A percentile compares a stretch with the other conserved stretches of the same genome.
phyloP scores from a whole-genome alignment of 2,797 vertebrate species.

The Lithobates sylvaticus region DNA sequence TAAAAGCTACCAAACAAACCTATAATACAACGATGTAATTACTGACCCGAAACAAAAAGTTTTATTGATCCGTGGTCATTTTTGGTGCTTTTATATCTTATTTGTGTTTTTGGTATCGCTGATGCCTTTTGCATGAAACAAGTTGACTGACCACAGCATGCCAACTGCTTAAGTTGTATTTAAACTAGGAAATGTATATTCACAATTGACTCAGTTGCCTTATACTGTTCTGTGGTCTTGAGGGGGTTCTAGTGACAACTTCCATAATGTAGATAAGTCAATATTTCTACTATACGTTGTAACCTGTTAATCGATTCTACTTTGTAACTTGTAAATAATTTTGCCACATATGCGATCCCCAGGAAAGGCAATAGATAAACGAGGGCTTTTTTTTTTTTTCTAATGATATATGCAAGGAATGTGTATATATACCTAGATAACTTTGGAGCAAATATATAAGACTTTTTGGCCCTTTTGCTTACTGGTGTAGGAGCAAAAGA shows the following conservation, averaged over 20 bases:
- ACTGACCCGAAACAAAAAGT: no score
- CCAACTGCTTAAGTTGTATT: background rate
- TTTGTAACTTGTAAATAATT: background rate
- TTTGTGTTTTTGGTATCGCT: background rate
- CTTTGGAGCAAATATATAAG: no score
- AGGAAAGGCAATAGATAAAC: no score
- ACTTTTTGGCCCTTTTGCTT: no score
- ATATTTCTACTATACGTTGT: background rate
- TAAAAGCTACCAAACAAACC: no score
- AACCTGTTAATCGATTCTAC: background rate
- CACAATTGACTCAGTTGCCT: slow-evolving; percentile 13
- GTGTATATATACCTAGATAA: background rate
- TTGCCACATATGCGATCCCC: no score
- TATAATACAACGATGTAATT: no score
- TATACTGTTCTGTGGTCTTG: background rate
- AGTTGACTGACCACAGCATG: background rate
- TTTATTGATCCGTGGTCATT: background rate
- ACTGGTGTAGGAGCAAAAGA: no score
- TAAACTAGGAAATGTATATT: slow-evolving; percentile 8
- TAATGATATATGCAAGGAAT: background rate
- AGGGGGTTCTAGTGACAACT: no score
- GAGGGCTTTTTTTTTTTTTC: slow-evolving; percentile 2
- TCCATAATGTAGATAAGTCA: background rate
- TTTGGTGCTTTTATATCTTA: background rate
- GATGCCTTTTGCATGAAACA: background rate